These are phyloP conservation scores for Manis javanica DNA, from an alignment of 2,797 vertebrate species.

Conservation along the genomic window DNA sequence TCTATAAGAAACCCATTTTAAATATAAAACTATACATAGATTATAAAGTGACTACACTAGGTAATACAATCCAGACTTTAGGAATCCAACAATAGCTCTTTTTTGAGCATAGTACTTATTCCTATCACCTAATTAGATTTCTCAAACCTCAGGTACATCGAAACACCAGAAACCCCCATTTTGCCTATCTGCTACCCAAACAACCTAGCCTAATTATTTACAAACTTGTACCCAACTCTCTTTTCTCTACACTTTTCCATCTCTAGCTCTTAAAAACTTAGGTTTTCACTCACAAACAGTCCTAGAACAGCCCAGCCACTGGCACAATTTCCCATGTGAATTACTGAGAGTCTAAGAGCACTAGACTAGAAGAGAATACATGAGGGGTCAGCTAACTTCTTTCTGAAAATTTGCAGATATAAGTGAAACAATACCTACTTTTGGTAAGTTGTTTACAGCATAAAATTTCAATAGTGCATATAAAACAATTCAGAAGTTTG, in stretches of 20 bases:
- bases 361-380: not conserved
- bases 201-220: not conserved
- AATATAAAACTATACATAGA: too few relatives aligned
- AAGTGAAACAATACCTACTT: not conserved
- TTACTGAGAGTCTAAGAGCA: not conserved
- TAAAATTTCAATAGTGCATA: not conserved
- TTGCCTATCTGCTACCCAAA: not conserved
- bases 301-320: not conserved
- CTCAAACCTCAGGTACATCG: not conserved
- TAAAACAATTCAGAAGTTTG: not conserved
- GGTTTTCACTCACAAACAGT: not conserved
- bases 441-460: not conserved
- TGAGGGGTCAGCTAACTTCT: not conserved
- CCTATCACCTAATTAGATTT: not conserved
- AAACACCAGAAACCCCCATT: not conserved
- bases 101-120: not conserved
- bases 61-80: slow-evolving; percentile 30
- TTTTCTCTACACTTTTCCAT: not conserved
- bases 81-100: not conserved
- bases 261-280: not conserved
- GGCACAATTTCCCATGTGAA: not conserved
- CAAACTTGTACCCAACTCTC: not conserved
- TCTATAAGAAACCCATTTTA: too few relatives aligned
- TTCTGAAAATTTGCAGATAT: not conserved
- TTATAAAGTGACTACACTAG: not conserved